These are phyloP conservation scores for Ophion slaviceki DNA, from an alignment of 2,888 invertebrate genomes.

Conservation along the genomic window DNA sequence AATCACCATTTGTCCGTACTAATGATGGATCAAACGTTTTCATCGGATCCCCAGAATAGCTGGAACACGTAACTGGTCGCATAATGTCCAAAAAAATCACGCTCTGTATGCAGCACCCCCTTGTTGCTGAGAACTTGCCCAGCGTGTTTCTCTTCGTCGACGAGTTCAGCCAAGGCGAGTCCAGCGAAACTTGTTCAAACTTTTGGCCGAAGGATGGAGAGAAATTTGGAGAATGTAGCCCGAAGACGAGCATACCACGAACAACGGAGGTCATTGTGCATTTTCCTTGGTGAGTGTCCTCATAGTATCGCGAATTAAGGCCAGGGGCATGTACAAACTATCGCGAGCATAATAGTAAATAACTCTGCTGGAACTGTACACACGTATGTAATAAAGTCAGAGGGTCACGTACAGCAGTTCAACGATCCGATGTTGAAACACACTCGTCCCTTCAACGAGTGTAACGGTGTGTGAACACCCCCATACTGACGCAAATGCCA, in stretches of 20 bases:
- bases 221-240: conserved; percentile 30
- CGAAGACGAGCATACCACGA: conserved; percentile 30
- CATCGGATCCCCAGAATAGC: background rate
- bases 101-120: background rate
- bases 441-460: conserved; percentile 9
- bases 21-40: background rate
- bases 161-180: conserved; percentile 2
- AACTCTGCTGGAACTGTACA: conserved; percentile 25
- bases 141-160: conserved; percentile 8
- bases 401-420: conserved; percentile 34
- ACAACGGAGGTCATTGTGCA: conserved; percentile 48
- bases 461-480: background rate
- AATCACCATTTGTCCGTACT: no score
- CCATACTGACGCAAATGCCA: conserved; percentile 9
- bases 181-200: conserved; percentile 13
- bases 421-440: conserved; percentile 18
- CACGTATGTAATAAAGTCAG: conserved; percentile 24
- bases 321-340: conserved; percentile 37
- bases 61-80: no score
- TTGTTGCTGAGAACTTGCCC: background rate
- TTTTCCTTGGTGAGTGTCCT: conserved; percentile 27
- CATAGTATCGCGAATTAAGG: conserved; percentile 30
- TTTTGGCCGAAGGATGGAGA: conserved; percentile 23
- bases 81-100: background rate
- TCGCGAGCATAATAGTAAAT: conserved; percentile 39